A percentile compares a stretch with the other conserved stretches of the same genome.
phyloP scores from a whole-genome alignment of 2,113 vertebrate species.

The Mystacornis crossleyi region DNA sequence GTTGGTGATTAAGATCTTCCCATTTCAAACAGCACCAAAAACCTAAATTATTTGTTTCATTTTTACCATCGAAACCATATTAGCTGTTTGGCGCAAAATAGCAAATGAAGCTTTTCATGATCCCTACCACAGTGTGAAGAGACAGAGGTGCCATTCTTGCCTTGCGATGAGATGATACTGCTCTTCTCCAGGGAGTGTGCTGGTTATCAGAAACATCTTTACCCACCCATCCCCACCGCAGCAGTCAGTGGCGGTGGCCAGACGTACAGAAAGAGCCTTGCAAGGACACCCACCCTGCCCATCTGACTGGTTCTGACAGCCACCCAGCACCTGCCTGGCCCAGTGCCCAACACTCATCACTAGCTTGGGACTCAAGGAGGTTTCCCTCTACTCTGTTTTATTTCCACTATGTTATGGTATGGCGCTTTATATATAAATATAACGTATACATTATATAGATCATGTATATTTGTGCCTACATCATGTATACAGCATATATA shows the following conservation, averaged over 20 bases:
- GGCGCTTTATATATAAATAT: neutral
- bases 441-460: neutral
- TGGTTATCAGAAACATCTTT: neutral
- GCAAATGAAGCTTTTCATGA: neutral
- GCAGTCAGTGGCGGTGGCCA: fast-evolving
- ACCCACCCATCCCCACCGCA: fast-evolving
- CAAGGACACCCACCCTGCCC: neutral
- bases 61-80: neutral
- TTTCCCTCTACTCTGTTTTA: neutral
- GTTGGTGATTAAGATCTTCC: neutral
- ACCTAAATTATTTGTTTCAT: neutral
- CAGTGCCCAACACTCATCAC: neutral
- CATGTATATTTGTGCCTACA: neutral
- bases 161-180: neutral
- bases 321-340: fast-evolving
- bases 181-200: neutral
- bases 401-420: neutral
- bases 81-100: neutral
- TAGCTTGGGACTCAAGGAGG: neutral
- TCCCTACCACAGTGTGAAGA: neutral
- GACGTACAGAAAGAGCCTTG: fast-evolving
- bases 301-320: neutral
- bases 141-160: neutral
- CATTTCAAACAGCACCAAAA: neutral
- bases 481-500: neutral